These are phyloP conservation scores for Lysandra coridon DNA, from an alignment of 2,888 invertebrate species.

Conservation along the genomic window DNA sequence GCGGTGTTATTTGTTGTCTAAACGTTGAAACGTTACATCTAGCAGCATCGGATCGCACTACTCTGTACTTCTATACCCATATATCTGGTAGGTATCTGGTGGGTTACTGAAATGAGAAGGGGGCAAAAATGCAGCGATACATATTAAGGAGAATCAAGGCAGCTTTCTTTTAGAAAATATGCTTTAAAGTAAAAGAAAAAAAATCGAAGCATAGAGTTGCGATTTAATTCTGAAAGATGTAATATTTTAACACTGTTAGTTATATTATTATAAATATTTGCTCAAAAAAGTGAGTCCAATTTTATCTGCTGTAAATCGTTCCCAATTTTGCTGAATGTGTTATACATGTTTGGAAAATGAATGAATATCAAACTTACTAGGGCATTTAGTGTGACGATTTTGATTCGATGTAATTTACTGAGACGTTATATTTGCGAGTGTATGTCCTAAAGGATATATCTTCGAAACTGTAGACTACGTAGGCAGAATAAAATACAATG, in stretches of 20 bases:
- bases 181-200: neutral
- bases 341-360: conserved; percentile 11
- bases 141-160: neutral
- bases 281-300: conserved; percentile 9
- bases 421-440: neutral
- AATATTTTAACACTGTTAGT: neutral
- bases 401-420: neutral
- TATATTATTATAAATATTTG: conserved; percentile 13
- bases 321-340: neutral
- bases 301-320: neutral
- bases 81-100: neutral
- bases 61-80: neutral
- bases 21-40: conserved; percentile 37
- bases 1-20: conserved; percentile 30
- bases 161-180: neutral
- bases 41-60: conserved; percentile 33
- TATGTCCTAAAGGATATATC: neutral
- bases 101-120: neutral
- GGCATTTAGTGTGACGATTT: conserved; percentile 10
- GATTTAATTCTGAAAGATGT: neutral
- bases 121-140: neutral
- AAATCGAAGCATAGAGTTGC: neutral
- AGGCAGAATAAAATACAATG: neutral
- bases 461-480: neutral
- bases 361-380: neutral